Base-by-base conservation (phyloP, 2,113 vertebrate genomes). In the Xenopus laevis region DNA sequence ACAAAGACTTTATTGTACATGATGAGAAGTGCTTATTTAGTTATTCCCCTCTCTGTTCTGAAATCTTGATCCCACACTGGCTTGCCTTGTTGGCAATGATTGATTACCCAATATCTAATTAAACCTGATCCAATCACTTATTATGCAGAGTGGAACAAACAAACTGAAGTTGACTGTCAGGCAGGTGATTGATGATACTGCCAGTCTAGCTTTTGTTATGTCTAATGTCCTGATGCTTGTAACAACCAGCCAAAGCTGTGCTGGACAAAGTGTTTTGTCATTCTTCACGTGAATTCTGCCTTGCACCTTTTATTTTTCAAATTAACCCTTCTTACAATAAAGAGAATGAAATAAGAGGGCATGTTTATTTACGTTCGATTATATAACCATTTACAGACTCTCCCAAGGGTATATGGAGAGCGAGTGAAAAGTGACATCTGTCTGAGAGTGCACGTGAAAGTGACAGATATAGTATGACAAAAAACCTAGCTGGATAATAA, bases 81-180 rank as follows among this genome's bases (percentile, higher is more conserved):
- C 91, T 90, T 87, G 93, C 92, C 97, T 99, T 81, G 94, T 98
- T 98, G 97, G 96, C 96, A 97, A 96, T 99, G 97, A 99, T 98
- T 98, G 97, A 99, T 99, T 91, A 98, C 95, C 95, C 94, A 96
- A 96, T 97, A 96, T 97, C 96, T 99, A 99, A 99, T 99, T 99
- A 98, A 98, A 96, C 92, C 91, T 93, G 95, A 99, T 98, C 92
- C 94, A 94, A 98, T 97, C 95, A 93, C 96, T 97, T 97, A 98
- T 96, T 98, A 98, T 98, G 97, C 96, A 99, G 92, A 96, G 93
- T 93, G 95, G 93, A 93, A 96, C 95, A 98, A 98, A 98, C 97
- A 97, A 95, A 97, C 94, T 93, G 91, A 94, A 96, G 96, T 94
- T 90, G 82, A 87, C 94, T 98, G 97, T 98, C 97, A 95, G 86